Evolutionary conservation across 2,888 invertebrate species (phyloP).

Genomic region (Eretmocerus hayati): DNA sequence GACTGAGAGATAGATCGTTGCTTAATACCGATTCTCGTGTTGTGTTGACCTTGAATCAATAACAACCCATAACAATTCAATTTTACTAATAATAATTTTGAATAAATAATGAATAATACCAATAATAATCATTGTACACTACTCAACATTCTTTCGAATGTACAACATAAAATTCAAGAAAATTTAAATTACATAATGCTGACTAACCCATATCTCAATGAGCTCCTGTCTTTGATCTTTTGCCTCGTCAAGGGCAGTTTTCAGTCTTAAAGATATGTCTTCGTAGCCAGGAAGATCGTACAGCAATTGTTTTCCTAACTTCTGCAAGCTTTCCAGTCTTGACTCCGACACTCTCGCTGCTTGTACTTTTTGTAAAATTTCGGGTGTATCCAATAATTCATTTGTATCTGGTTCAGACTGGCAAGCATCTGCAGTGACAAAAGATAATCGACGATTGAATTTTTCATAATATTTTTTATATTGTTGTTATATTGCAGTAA

Average conservation of each 20-base stretch:
- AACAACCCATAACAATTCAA: too few relatives aligned
- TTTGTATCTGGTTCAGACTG: slow-evolving; percentile 37
- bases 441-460: slow-evolving; percentile 5
- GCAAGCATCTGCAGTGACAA: slow-evolving; percentile 28
- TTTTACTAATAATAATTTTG: too few relatives aligned
- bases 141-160: too few relatives aligned
- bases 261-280: slow-evolving; percentile 31
- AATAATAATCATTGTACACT: too few relatives aligned
- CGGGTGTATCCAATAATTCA: slow-evolving; percentile 38
- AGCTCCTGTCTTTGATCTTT: slow-evolving; percentile 34
- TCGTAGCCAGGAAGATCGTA: slow-evolving; percentile 39
- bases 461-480: too few relatives aligned
- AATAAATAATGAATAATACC: too few relatives aligned
- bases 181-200: too few relatives aligned
- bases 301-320: slow-evolving; percentile 37
- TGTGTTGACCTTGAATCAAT: slow-evolving; percentile 36
- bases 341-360: slow-evolving; percentile 37
- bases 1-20: slow-evolving; percentile 36
- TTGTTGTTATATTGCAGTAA: too few relatives aligned
- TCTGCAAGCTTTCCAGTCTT: slow-evolving; percentile 36
- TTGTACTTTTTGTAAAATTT: slow-evolving; percentile 39
- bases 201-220: slow-evolving; percentile 42
- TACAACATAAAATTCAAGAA: too few relatives aligned
- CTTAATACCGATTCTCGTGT: slow-evolving; percentile 32
- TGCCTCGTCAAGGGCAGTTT: slow-evolving; percentile 30